Evolutionary conservation across 2,888 invertebrate species (phyloP).

Genomic region (Prosopocoilus inquinatus): DNA sequence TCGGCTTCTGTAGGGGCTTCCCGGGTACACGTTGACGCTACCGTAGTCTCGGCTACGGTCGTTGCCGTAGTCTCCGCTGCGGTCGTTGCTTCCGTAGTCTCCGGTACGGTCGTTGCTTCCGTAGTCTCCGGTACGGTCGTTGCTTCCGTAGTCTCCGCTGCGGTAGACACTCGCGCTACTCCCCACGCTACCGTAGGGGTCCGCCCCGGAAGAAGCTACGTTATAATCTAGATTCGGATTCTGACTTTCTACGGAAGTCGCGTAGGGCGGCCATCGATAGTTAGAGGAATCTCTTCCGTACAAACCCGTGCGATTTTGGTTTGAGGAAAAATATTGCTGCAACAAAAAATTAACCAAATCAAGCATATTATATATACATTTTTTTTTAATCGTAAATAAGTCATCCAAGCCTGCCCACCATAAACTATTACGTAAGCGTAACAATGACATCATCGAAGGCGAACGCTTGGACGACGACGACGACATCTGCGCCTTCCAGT

Average conservation of each 20-base stretch:
- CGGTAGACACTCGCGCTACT: no score
- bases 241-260: slow-evolving; percentile 5
- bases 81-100: slow-evolving; percentile 30
- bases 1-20: slow-evolving; percentile 40
- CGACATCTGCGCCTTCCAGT: no score
- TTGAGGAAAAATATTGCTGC: slow-evolving; percentile 35
- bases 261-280: slow-evolving; percentile 14
- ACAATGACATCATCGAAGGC: no score
- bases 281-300: slow-evolving; percentile 23
- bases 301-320: slow-evolving; percentile 22
- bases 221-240: background rate
- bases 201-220: background rate
- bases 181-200: background rate
- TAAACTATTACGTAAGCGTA: slow-evolving; percentile 1
- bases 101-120: slow-evolving; percentile 35
- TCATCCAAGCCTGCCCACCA: slow-evolving; percentile 4
- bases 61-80: slow-evolving; percentile 29
- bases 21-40: slow-evolving; percentile 35
- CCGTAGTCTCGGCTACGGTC: slow-evolving; percentile 40
- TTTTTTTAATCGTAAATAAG: no score
- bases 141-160: slow-evolving; percentile 23
- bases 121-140: slow-evolving; percentile 42
- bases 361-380: no score
- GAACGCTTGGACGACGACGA: no score
- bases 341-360: slow-evolving; percentile 25